Base-by-base conservation (phyloP, 2,113 vertebrate species). In the Furnarius figulus region DNA sequence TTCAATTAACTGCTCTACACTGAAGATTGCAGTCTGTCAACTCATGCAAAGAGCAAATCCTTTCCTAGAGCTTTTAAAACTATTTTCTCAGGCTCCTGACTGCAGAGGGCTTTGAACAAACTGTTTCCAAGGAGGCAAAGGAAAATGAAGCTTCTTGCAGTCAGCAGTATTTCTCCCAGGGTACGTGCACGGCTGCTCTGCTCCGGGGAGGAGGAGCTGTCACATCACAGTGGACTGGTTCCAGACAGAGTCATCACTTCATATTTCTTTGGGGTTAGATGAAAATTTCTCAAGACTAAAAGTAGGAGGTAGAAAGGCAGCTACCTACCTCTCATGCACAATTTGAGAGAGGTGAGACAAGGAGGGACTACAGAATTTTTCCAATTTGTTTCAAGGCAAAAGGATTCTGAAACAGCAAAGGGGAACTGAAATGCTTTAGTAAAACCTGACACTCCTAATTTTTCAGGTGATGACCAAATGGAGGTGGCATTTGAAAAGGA, bases 41-140 rank as follows among this genome's bases (percentile, higher is more conserved):
- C 31, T 85, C 79, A 88, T 39, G 63, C 91, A 82, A 93, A 86
- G 93, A 92, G 9, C 61, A 96, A 92, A 92, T 70, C 86, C 86
- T 68, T 76, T 83, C 83, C 86, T 61, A 80, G 67, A 86, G 49
- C 71, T 93, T 95, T 72, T 35, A 44, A 76, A 85, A 76, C 75
- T 55, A 40, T 82, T 90, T 75, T 95, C 27, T 59, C 71, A 56
- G 58, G 9, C 27, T 88, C 40, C 49, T 86, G 62, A 24, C 86
- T 86, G 79, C 83, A 40, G 31, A 95, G 28, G 79, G 59, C 53
- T 92, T 95, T 72, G 66, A 70, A 74, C 35, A 88, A 92, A 75
- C 66, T 47, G 58, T n/a, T 93, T 76, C 58, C 72, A 85, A 62
- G 27, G 50, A 87, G 75, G 53, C 53, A 73, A 90, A 72, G 53